Percentiles rank a stretch among this genome's conserved stretches.
phyloP scores from a whole-genome alignment of 1,140 invertebrate genomes.

The Oryzaephilus surinamensis region DNA sequence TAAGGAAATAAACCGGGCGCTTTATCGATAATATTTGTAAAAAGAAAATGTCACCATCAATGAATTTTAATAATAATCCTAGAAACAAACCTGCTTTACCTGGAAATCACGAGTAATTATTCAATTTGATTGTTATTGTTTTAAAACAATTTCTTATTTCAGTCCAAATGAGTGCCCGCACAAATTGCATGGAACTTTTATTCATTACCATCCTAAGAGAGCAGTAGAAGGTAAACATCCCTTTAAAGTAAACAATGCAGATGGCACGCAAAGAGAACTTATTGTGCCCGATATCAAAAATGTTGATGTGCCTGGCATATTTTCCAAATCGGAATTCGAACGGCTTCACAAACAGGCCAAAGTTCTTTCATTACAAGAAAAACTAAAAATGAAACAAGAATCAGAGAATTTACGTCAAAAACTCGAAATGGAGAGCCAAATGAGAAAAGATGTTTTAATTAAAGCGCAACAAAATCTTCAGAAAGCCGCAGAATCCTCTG shows the following conservation, averaged over 20 bases:
- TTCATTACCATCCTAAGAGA: slow-evolving; percentile 23
- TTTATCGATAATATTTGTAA: no score
- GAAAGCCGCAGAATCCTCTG: slow-evolving; percentile 1
- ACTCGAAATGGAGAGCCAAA: slow-evolving; percentile 20
- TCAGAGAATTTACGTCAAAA: slow-evolving; percentile 22
- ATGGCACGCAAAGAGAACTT: slow-evolving; percentile 14
- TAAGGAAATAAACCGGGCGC: no score
- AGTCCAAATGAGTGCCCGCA: slow-evolving; percentile 1
- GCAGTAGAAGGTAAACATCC: slow-evolving; percentile 16
- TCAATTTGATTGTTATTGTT: no score
- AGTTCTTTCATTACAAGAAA: slow-evolving; percentile 2
- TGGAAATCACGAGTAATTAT: no score
- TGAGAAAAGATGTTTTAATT: slow-evolving; percentile 22
- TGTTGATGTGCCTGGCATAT: slow-evolving; percentile 25
- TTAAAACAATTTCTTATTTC: not conserved
- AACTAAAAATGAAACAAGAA: slow-evolving; percentile 17
- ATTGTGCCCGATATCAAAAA: slow-evolving; percentile 26
- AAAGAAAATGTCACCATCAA: no score
- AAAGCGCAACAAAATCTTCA: slow-evolving; percentile 13
- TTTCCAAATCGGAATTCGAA: slow-evolving; percentile 22
- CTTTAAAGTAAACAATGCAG: no score
- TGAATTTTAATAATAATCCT: no score
- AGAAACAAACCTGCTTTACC: no score
- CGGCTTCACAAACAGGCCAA: slow-evolving; percentile 27
- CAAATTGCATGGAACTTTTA: no score